phyloP scores from a whole-genome alignment of 2,888 invertebrate species.

The Thereva unica region DNA sequence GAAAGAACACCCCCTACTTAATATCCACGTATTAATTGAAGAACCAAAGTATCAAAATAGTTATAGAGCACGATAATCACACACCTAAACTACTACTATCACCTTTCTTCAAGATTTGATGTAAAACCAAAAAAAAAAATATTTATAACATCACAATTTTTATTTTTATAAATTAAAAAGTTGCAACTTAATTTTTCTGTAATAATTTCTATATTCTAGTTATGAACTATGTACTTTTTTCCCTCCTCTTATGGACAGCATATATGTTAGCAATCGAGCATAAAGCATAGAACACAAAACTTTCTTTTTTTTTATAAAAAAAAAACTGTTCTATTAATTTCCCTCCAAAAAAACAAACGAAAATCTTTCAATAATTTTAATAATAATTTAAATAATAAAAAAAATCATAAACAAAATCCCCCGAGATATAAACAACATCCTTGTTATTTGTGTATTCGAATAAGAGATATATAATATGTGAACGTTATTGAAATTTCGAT shows the following conservation, averaged over 20 bases:
- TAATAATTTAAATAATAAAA: no score
- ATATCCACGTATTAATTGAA: no score
- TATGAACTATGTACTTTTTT: conserved; percentile 19
- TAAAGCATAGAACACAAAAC: conserved; percentile 42
- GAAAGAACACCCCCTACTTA: no score
- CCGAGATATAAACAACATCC: conserved; percentile 24
- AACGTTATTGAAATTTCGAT: conserved; percentile 27
- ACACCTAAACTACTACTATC: no score
- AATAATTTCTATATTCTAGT: conserved; percentile 9
- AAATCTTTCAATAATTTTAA: no score
- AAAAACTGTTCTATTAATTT: no score
- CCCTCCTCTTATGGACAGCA: conserved; percentile 52
- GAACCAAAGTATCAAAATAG: no score
- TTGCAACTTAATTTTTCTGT: conserved; percentile 10
- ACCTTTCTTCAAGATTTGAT: no score
- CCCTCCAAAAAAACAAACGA: background rate
- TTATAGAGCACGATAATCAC: no score
- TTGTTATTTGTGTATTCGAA: conserved; percentile 10
- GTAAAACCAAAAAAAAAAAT: no score
- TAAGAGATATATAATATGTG: conserved; percentile 9
- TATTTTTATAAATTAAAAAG: background rate
- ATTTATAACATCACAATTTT: no score
- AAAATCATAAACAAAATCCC: background rate
- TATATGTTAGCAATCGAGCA: conserved; percentile 60
- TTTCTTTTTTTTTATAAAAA: conserved; percentile 16